Evolutionary conservation across 2,797 vertebrate species (phyloP), one percentile per base, ranked within the genome.

Genomic region (Merluccius polli): DNA sequence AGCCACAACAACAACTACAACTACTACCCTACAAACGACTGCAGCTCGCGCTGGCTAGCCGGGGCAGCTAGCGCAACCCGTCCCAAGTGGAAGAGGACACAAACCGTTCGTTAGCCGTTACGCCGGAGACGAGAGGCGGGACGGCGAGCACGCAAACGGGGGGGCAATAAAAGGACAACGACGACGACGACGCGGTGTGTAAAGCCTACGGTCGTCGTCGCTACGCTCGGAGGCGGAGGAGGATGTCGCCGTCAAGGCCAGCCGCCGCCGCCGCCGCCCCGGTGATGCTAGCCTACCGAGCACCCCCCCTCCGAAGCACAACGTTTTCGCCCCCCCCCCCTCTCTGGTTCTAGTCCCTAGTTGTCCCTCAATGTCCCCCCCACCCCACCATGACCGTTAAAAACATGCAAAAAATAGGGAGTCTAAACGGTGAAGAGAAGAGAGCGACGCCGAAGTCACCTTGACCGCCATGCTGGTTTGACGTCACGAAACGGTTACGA

Each of bases 401-500:
- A 81, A 70, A 78, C 79, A 81, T 70, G 76, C 69, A 78, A 75
- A 82, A 77, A 65, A 11, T 0, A 8, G 33, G 33, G 33, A 8
- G 59, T 1, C 86, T 31, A 85, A 41, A 77, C 75, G 80, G 86
- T 12, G 73, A 81, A 82, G 82, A 75, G 71, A 79, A 74, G 76
- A 84, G 75, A 82, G 87, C 84, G 84, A 90, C 88, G 89, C 93
- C 88, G 92, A 95, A 97, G 96, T 98, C 97, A 98, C 97, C 97
- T 98, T 98, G 97, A 95, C 95, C 96, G 97, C 96, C 97, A 98
- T 98, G 95, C 95, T 98, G 95, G 88, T 89, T 87, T 93, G 92
- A 94, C 93, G 94, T 95, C 93, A 94, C 92, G 83, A 74, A 1
- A 87, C 75, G 88, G 83, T 85, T 84, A 30, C n/a, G 68, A 77